A percentile compares a stretch with the other conserved stretches of the same genome.
Evolutionary conservation across 2,888 invertebrate genomes (phyloP).

Genomic region (Thecophora atra): DNA sequence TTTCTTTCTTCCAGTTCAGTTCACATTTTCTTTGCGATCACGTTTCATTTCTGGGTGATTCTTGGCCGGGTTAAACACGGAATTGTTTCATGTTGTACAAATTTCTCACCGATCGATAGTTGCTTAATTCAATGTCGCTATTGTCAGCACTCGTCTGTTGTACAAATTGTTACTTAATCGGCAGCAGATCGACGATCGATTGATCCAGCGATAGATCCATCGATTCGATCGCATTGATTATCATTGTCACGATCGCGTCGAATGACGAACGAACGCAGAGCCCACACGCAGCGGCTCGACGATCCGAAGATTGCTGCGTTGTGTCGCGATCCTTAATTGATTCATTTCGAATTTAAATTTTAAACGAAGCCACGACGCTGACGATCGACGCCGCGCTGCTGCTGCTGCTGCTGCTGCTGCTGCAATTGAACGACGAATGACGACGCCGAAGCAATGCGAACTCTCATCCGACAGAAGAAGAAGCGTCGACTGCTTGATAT

Average conservation of each 20-base stretch:
- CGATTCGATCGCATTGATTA: conserved; percentile 23
- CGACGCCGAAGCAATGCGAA: neutral
- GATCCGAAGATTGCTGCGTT: neutral
- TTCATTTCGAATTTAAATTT: conserved; percentile 37
- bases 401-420: conserved; percentile 24
- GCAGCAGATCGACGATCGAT: neutral
- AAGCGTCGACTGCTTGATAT: conserved; percentile 25
- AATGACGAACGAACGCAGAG: neutral
- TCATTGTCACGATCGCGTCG: conserved; percentile 33
- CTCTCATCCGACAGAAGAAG: neutral
- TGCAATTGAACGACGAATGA: neutral
- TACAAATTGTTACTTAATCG: conserved; percentile 30
- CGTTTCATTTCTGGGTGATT: too few species aligned
- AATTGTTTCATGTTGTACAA: too few species aligned
- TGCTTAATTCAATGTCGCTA: neutral
- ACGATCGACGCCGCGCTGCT: neutral
- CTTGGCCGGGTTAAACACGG: too few species aligned
- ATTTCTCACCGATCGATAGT: neutral
- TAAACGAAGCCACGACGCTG: conserved; percentile 11
- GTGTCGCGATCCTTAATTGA: conserved; percentile 32
- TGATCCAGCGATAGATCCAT: neutral
- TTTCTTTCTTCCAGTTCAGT: too few species aligned
- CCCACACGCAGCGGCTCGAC: neutral
- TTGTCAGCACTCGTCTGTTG: conserved; percentile 2
- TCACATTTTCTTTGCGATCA: too few species aligned